Percentiles rank a stretch among this genome's conserved stretches.
phyloP scores from a whole-genome alignment of 2,113 vertebrate species.

The Cochlearius cochlearius region DNA sequence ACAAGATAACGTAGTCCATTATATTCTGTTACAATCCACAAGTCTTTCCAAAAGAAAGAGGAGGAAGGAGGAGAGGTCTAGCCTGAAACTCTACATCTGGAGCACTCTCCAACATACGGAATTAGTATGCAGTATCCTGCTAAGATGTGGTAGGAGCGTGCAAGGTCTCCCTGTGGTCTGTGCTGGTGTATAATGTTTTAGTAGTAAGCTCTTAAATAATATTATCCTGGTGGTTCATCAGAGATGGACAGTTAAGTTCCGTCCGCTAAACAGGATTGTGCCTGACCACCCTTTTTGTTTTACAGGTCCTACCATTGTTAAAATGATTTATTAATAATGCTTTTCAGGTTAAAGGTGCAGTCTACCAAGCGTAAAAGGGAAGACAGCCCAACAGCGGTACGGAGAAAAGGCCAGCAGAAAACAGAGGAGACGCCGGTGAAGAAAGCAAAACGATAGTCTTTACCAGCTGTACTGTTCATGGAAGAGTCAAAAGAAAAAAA shows the following conservation, averaged over 20 bases:
- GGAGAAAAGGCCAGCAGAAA: slow-evolving; percentile 84
- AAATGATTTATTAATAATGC: not conserved
- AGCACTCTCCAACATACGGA: not conserved
- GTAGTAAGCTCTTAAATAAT: not conserved
- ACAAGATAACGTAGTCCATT: not conserved
- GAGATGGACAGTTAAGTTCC: not conserved
- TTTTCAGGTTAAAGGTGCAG: slow-evolving; percentile 79
- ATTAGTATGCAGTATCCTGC: not conserved
- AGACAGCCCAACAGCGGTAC: slow-evolving; percentile 79
- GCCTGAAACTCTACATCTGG: not conserved
- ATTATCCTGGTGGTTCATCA: not conserved
- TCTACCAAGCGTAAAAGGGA: slow-evolving; percentile 83
- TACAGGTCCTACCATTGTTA: not conserved
- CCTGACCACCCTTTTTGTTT: not conserved
- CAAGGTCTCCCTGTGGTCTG: not conserved
- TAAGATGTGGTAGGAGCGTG: not conserved
- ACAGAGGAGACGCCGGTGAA: slow-evolving; percentile 82
- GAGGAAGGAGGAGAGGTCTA: not conserved
- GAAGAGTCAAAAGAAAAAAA: not conserved
- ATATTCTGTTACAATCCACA: not conserved
- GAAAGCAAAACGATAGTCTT: slow-evolving; percentile 84
- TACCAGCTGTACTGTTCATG: not conserved
- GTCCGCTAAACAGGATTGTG: not conserved
- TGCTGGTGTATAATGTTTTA: not conserved
- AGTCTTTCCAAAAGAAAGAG: not conserved